Evolutionary conservation across 2,888 invertebrate species (phyloP), one percentile per base, ranked within the genome.

Genomic region (Allygus modestus): DNA sequence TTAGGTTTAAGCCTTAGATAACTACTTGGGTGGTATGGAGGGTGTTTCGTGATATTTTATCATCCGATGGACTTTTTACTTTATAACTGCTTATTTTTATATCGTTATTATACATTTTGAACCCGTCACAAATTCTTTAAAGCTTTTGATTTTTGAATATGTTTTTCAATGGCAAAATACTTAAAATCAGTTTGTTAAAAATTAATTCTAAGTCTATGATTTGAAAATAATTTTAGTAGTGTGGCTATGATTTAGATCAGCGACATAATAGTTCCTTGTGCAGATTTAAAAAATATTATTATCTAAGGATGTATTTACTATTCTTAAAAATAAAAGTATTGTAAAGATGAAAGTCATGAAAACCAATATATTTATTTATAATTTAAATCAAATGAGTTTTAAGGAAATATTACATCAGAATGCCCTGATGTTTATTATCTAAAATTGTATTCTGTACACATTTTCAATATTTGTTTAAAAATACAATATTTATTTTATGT

Each of bases 31-130:
- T 51, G 28, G 28, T 79, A 79, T 79, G 51, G 31, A 58, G 51
- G 51, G 79, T 54, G 51, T 79, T 51, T 77, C 58, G 79, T 79
- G 79, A 79, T 79, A 79, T 54, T 79, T 51, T 79, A 79, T n/a
- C 26, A 77, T 77, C 75, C 75, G 46, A 77, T 41, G 41, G 28
- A 46, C 41, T 20, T 41, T 41, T 26, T 77, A 28, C 1, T 77
- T 73, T 77, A 9, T 77, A 51, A 46, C 28, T 77, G 15, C 12
- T 41, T 43, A 77, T 77, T 77, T 77, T 46, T 51, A 77, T 46
- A 77, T 46, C 26, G 7, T 17, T 28, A 28, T 43, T 73, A 7
- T 1, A 73, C 37, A 20, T 20, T n/a, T 73, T 73, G 33, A 28
- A 73, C 37, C 12, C 61, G 2, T 15, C 15, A 31, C 5, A 33